Evolutionary conservation across 2,797 vertebrate species (phyloP).

Genomic region (Coilia nasus): DNA sequence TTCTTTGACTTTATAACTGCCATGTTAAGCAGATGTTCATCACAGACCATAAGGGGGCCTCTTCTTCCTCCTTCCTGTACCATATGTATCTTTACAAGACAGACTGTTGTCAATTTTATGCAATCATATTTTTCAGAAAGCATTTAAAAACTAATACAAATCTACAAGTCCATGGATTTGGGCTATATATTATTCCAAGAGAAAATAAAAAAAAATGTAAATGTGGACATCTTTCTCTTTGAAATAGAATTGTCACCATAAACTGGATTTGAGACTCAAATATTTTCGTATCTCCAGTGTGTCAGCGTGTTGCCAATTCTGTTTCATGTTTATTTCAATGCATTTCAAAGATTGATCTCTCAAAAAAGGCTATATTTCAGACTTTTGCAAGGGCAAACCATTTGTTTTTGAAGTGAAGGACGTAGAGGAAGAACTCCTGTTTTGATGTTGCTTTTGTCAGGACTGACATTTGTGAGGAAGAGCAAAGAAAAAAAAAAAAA

Average conservation of each 20-base stretch:
- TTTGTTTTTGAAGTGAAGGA: slow-evolving; percentile 38
- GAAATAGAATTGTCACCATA: background rate
- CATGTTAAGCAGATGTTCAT: background rate
- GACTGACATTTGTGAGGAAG: slow-evolving; percentile 42
- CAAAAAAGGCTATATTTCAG: slow-evolving; percentile 45
- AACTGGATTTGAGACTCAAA: background rate
- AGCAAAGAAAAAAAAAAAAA: background rate
- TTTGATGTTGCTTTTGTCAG: slow-evolving; percentile 49
- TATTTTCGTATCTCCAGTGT: slow-evolving; percentile 24
- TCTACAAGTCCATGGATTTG: background rate
- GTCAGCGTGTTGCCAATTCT: slow-evolving; percentile 15
- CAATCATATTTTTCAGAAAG: background rate
- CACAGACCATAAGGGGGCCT: background rate
- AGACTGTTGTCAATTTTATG: background rate
- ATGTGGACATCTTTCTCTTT: background rate
- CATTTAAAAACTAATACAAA: background rate
- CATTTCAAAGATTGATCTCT: slow-evolving; percentile 33
- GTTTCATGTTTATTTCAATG: slow-evolving; percentile 43
- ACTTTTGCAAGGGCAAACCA: slow-evolving; percentile 39
- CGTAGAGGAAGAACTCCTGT: slow-evolving; percentile 39
- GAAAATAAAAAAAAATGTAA: background rate
- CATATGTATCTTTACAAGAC: no score
- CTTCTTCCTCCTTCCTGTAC: background rate
- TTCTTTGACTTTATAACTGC: background rate
- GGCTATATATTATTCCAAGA: background rate